These are phyloP conservation scores for Hystrix cristata DNA, from an alignment of 2,113 vertebrate genomes.

Conservation along the genomic window DNA sequence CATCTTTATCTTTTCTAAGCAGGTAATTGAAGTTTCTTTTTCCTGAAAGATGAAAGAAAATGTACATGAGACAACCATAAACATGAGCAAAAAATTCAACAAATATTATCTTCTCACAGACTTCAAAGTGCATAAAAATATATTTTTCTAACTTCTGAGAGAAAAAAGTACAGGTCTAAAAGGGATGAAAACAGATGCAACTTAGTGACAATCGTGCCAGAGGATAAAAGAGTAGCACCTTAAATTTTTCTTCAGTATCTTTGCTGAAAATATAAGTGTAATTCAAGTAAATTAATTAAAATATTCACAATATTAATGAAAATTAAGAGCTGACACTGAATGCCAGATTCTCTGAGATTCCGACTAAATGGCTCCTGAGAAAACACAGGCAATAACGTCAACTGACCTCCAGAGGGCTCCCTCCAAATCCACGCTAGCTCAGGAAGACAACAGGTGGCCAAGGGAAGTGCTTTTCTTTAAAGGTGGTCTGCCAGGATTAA, in stretches of 20 bases:
- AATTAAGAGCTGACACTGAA: not conserved
- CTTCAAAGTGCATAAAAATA: not conserved
- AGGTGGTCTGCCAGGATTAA: not conserved
- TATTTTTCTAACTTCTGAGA: not conserved
- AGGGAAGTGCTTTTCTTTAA: not conserved
- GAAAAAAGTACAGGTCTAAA: not conserved
- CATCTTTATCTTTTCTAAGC: not conserved
- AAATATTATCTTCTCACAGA: not conserved
- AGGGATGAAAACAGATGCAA: not conserved
- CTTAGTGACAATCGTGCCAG: not conserved
- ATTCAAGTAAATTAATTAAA: not conserved
- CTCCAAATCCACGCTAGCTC: not conserved
- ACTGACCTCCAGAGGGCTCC: constrained; percentile 66
- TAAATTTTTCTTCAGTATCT: not conserved
- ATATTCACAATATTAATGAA: not conserved
- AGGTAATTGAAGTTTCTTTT: not conserved
- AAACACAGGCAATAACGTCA: constrained; percentile 5
- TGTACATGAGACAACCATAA: not conserved
- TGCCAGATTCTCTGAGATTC: not conserved
- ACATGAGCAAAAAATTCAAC: not conserved
- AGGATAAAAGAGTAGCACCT: not conserved
- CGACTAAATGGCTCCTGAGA: not conserved
- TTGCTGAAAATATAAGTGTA: not conserved
- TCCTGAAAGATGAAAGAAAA: not conserved
- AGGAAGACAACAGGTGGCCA: not conserved